Conservation (phyloP, 2,797 vertebrate species). For the Numenius phaeopus region DNA sequence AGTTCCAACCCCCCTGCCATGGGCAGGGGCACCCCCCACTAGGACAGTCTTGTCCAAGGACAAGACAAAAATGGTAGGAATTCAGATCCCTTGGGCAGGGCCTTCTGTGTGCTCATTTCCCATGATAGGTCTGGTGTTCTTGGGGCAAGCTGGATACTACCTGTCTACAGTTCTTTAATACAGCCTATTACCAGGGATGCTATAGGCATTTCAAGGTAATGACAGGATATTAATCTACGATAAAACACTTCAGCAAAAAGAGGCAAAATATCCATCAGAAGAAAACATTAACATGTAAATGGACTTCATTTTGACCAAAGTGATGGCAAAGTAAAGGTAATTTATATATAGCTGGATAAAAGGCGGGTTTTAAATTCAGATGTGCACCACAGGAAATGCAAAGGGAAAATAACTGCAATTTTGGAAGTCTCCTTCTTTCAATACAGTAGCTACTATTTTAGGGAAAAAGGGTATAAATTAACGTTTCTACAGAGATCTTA, state of each 20-base stretch:
- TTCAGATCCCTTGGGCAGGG: not conserved
- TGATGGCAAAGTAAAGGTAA: not conserved
- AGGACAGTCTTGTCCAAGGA: too few relatives aligned
- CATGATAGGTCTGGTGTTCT: not conserved
- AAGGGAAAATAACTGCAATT: not conserved
- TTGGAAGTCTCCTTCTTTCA: not conserved
- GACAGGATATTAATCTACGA: not conserved
- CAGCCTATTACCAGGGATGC: not conserved
- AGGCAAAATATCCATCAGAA: not conserved
- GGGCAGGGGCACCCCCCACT: too few relatives aligned
- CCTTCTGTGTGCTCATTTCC: not conserved
- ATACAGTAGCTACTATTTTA: not conserved
- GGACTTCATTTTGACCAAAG: not conserved
- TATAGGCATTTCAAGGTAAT: not conserved
- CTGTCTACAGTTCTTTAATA: not conserved
- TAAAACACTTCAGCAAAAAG: not conserved
- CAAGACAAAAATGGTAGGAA: not conserved
- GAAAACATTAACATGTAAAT: not conserved
- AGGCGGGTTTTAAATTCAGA: not conserved
- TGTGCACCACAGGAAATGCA: not conserved
- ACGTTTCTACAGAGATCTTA: not conserved
- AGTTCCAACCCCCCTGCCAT: too few relatives aligned
- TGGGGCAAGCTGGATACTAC: not conserved
- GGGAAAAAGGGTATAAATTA: not conserved
- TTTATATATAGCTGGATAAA: not conserved